Evolutionary conservation across 2,113 vertebrate species (phyloP), one percentile per base, ranked within the genome.

Genomic region (Sorex fumeus): DNA sequence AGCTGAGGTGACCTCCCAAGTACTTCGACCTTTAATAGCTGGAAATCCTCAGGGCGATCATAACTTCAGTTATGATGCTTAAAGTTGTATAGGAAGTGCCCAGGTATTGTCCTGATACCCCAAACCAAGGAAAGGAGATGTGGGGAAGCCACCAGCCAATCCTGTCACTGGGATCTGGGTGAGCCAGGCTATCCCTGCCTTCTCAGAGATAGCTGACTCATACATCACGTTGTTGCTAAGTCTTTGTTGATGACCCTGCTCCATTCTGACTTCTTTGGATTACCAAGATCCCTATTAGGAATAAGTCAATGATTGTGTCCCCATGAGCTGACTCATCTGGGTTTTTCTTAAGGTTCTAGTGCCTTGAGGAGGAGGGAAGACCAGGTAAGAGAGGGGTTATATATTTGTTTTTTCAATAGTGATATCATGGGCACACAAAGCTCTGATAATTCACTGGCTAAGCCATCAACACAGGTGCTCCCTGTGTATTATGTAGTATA

Each of bases 51-150:
- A 28, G n/a, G 57, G 92, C 79, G 40, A 70, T 80, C 45, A 71
- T 40, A 53, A 85, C 87, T 82, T 91, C 6, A 71, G 66, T 36
- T 64, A 8, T 75, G 34, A 19, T 27, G 82, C 34, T 95, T 84
- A 12, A 84, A 80, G 21, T 76, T 4, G 3, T 64, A 88, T 86
- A 13, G 2, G 34, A 95, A 81, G 70, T 77, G 6, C 6, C 67
- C 70, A 3, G 32, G 57, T 76, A 62, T 62, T 47, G 3, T 74
- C 12, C 25, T 43, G 19, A 30, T 28, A 13, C 28, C 82, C 84
- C 36, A 36, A 85, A 45, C 16, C 43, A 85, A 89, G 71, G 32
- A 34, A 64, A 32, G 57, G 50, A 67, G 84, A 84, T 15, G 25
- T 84, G 62, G 13, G 32, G 23, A 88, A 82, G 74, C 4, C 30